A percentile compares a stretch with the other conserved stretches of the same genome.
Evolutionary conservation across 2,113 vertebrate species (phyloP).

Genomic region (Heterocephalus glaber): DNA sequence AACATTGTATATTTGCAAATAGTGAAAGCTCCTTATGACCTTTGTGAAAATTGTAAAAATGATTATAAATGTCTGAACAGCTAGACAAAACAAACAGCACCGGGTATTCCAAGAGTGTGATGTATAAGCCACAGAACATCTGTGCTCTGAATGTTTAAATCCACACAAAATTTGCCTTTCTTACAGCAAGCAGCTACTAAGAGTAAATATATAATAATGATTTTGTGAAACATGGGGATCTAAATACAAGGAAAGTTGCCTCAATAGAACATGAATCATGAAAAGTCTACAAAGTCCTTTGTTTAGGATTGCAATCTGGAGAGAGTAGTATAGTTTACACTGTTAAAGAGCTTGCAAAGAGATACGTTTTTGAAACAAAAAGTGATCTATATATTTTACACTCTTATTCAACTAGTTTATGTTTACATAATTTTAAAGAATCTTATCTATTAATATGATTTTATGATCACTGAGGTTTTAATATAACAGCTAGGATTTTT

Average conservation of each 20-base stretch:
- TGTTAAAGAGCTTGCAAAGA: neutral
- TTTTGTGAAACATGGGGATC: neutral
- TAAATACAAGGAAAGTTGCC: neutral
- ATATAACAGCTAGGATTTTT: neutral
- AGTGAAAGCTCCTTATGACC: slow-evolving; percentile 42
- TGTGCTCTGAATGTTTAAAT: slow-evolving; percentile 53
- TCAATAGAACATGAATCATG: neutral
- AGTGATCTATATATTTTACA: neutral
- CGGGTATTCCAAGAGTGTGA: neutral
- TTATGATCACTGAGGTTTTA: neutral
- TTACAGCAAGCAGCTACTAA: neutral
- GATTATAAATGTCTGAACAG: slow-evolving; percentile 61
- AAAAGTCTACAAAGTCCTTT: neutral
- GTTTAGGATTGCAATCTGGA: neutral
- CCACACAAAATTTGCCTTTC: neutral
- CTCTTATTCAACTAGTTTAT: neutral
- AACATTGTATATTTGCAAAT: slow-evolving; percentile 51
- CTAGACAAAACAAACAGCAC: slow-evolving; percentile 64
- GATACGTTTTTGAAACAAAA: slow-evolving; percentile 12
- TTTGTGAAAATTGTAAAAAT: slow-evolving; percentile 68
- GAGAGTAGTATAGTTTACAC: neutral
- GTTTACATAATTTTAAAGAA: neutral
- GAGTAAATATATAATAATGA: neutral
- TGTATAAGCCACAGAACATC: slow-evolving; percentile 35
- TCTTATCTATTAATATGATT: neutral